phyloP scores from a whole-genome alignment of 2,113 vertebrate genomes.

The Egretta garzetta region DNA sequence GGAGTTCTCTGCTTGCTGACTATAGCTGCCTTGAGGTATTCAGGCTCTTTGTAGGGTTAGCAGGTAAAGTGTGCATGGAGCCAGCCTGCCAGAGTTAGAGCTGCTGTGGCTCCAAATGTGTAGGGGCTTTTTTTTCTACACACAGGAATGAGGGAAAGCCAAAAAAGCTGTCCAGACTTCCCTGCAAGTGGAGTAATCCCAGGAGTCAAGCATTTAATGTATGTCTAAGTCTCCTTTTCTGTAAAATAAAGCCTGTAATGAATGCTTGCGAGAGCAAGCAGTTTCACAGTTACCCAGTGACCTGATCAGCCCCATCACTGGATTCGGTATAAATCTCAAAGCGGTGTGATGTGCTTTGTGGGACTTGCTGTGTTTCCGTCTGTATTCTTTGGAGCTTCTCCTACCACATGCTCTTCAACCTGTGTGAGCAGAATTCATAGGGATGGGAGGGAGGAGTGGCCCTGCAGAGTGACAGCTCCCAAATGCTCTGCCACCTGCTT shows the following conservation, averaged over 20 bases:
- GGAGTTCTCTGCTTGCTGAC: background rate
- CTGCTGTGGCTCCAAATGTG: background rate
- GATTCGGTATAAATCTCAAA: background rate
- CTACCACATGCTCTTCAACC: background rate
- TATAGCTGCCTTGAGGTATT: background rate
- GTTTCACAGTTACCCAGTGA: background rate
- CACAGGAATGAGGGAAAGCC: background rate
- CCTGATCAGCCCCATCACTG: background rate
- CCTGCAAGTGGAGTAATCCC: background rate
- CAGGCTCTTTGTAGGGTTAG: background rate
- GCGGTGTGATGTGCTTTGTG: background rate
- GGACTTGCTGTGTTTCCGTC: background rate
- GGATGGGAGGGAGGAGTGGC: background rate
- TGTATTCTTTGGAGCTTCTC: background rate
- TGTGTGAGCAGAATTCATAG: background rate
- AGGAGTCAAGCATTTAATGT: background rate
- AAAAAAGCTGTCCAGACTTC: background rate
- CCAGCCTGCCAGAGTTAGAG: background rate
- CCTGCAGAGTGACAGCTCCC: background rate
- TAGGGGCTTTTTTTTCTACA: background rate
- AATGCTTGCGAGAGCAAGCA: background rate
- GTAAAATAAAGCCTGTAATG: background rate
- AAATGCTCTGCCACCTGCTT: constrained; percentile 9
- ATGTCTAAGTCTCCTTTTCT: background rate
- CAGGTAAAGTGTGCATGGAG: background rate